Percentiles rank a stretch among this genome's conserved stretches.
phyloP scores from a whole-genome alignment of 2,888 invertebrate species.

The Xestia xanthographa region DNA sequence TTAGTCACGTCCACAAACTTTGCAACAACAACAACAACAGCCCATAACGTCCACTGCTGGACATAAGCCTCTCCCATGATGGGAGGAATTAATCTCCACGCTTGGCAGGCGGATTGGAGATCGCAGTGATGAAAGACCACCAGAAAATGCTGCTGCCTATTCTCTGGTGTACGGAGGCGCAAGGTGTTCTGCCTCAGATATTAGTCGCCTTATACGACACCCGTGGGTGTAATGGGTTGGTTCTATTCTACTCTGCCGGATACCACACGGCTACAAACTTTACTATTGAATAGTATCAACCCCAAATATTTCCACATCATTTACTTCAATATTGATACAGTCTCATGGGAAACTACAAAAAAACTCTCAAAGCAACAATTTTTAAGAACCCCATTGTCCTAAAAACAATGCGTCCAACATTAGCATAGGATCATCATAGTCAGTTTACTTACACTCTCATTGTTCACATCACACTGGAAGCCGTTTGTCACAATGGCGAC shows the following conservation, averaged over 20 bases:
- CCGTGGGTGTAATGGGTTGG: no score
- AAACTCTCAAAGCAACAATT: neutral
- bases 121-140: no score
- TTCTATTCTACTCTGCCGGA: no score
- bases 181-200: no score
- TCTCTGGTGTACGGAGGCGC: no score
- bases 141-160: no score
- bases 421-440: conserved; percentile 25
- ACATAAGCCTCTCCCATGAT: no score
- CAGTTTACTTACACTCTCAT: conserved; percentile 74
- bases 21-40: no score
- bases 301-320: neutral
- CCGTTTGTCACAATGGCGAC: conserved; percentile 79
- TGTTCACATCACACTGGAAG: conserved; percentile 81
- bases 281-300: neutral
- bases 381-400: conserved; percentile 14
- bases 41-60: no score
- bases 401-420: conserved; percentile 28
- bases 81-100: no score
- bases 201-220: no score
- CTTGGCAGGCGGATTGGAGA: no score
- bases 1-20: neutral
- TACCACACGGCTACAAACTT: neutral
- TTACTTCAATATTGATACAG: neutral
- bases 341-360: conserved; percentile 5